Base-by-base conservation (phyloP, 1,140 invertebrate species). In the Zaprionus tsacasi region DNA sequence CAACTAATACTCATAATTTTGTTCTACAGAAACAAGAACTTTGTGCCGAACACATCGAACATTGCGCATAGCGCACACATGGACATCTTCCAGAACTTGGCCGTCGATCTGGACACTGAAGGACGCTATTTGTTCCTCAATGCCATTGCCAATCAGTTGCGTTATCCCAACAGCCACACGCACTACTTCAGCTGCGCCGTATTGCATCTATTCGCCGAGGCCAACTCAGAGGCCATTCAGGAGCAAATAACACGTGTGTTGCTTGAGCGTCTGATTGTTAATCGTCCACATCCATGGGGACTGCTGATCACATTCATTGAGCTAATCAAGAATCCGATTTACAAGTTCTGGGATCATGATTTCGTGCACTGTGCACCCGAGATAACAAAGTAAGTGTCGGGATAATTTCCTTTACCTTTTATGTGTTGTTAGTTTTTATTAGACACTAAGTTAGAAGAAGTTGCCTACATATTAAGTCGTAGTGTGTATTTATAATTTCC, bases 41-140 rank as follows among this genome's bases (percentile, higher is more conserved):
- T 96, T 71, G 96, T 97, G 6, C 98, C 99, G 1, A 99, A 96
- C 83, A 99, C 99, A 95, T 96, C 97, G 15, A 99, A 98, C 1
- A 99, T 99, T 70, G 97, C 97, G 6, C 98, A 99, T 90, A 98
- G 98, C 21, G 96, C 98, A 0, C 98, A 99, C 91, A 99, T 99
- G 98, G 99, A 99, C 91, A 99, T 99, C 70, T 99, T 99, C 94
- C 98, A 99, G 93, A 99, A 99, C 94, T 94, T 99, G 71, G 98
- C 98, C 13, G 98, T 99, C 3, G 98, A 99, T 93, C 95, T 99
- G 36, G 99, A 99, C 92, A 99, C 98, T 12, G 99, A 99, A 94
- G 99, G 98, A 93, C 93, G 96, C 79, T 99, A 99, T 92, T 93
- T 99, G 78, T 99, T 99, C 93, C 94, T 99, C 81, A 99, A 99